Evolutionary conservation across 2,113 vertebrate genomes (phyloP).

Genomic region (Dromas ardeola): DNA sequence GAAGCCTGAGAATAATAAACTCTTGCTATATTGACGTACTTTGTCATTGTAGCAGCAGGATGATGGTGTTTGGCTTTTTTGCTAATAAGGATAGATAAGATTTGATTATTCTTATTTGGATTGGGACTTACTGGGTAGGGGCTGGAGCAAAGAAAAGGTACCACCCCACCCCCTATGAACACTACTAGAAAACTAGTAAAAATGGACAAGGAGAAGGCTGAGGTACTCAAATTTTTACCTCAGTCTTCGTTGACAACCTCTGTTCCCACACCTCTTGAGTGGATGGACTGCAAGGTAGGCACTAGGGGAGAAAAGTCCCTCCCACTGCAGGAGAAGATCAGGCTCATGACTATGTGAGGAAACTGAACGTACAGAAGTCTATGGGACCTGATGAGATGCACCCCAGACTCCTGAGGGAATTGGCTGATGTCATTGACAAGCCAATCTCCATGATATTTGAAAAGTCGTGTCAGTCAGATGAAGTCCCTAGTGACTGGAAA

Average conservation of each 20-base stretch:
- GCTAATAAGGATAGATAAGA: background rate
- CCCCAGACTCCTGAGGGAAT: background rate
- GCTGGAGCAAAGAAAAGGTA: background rate
- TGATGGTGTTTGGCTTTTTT: background rate
- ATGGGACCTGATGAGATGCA: fast-evolving
- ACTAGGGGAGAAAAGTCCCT: background rate
- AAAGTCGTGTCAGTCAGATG: background rate
- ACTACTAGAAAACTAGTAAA: background rate
- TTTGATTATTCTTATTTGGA: background rate
- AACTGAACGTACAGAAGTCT: fast-evolving
- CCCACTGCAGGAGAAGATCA: background rate
- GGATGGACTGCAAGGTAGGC: background rate
- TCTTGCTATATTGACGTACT: background rate
- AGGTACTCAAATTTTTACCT: background rate
- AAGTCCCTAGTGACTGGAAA: background rate
- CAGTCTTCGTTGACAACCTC: background rate
- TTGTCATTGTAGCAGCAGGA: background rate
- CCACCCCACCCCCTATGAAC: fast-evolving
- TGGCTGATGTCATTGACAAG: background rate
- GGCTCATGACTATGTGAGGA: background rate
- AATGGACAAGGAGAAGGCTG: background rate
- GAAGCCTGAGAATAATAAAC: background rate
- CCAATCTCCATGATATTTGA: background rate
- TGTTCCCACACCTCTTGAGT: fast-evolving
- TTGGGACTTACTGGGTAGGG: background rate